Base-by-base conservation (phyloP, 2,888 invertebrate genomes). In the Augochlorella aurata region DNA sequence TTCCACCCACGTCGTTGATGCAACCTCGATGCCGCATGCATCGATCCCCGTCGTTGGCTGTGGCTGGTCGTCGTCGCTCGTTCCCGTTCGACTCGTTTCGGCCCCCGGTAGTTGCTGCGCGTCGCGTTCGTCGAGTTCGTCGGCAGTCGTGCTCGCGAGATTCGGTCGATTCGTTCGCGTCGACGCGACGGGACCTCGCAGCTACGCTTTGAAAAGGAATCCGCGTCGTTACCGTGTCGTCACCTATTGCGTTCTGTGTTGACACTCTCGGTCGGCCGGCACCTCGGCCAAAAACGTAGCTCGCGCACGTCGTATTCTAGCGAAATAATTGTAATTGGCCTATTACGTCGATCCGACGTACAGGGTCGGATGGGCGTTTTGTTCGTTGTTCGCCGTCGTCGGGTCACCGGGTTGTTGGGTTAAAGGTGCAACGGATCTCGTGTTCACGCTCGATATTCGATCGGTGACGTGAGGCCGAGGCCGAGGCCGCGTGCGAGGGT, bases 381-480 rank as follows among this genome's bases (percentile, higher is more conserved):
- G 1, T n/a, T 21, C 65, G n/a, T 18, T n/a, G 21, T 44, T 45
- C n/a, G 21, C 12, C 54, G n/a, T 54, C n/a, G 8, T 18, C 38
- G 65, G 44, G 38, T 65, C 65, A 44, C 44, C 44, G 54, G 54
- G 54, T 54, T 54, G 21, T 54, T 21, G 54, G 54, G 54, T 54
- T 54, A 54, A 54, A 54, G 54, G 63, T 63, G 29, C 63, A 18
- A 38, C 38, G 10, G 44, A 4, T 63, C 63, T 38, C 38, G 29
- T n/a, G 65, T 65, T 16, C 9, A 24, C 47, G 66, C 47, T 45
- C 47, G 47, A 54, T 45, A 45, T 24, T 67, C 66, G 66, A 67
- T 67, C 45, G 8, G 66, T 14, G 24, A 67, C 21, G 16, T 10
- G 21, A 54, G 54, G 21, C n/a, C 0, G 21, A 52, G 52, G n/a